These are phyloP conservation scores for Puntigrus tetrazona DNA, from an alignment of 2,113 vertebrate species.

Conservation along the genomic window DNA sequence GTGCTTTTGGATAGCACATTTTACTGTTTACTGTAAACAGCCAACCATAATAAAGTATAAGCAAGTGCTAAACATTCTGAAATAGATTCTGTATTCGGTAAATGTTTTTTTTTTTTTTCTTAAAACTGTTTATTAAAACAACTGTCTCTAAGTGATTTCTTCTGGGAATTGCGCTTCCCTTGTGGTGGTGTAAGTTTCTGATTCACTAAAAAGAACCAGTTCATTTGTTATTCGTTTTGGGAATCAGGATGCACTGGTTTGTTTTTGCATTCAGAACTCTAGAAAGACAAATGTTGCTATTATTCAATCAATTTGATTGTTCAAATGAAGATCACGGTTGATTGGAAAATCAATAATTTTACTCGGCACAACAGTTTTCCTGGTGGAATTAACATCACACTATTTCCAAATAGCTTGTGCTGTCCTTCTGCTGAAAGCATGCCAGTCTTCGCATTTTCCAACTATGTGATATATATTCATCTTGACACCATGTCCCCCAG, in stretches of 20 bases:
- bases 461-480: not conserved
- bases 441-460: not conserved
- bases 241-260: not conserved
- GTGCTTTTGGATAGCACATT: not conserved
- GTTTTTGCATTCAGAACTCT: not conserved
- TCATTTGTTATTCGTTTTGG: not conserved
- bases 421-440: not conserved
- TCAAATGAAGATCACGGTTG: not conserved
- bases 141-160: no score
- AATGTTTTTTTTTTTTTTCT: no score
- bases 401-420: slow-evolving; percentile 15
- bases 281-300: not conserved
- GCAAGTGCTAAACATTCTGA: not conserved
- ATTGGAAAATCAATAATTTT: not conserved
- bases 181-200: no score
- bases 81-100: not conserved
- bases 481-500: not conserved
- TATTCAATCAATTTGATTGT: not conserved
- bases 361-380: not conserved
- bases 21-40: no score
- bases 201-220: not conserved
- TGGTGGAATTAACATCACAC: not conserved
- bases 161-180: no score
- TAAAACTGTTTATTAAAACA: no score
- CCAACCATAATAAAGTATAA: not conserved